phyloP scores from a whole-genome alignment of 2,113 vertebrate genomes.

The Colossoma macropomum region DNA sequence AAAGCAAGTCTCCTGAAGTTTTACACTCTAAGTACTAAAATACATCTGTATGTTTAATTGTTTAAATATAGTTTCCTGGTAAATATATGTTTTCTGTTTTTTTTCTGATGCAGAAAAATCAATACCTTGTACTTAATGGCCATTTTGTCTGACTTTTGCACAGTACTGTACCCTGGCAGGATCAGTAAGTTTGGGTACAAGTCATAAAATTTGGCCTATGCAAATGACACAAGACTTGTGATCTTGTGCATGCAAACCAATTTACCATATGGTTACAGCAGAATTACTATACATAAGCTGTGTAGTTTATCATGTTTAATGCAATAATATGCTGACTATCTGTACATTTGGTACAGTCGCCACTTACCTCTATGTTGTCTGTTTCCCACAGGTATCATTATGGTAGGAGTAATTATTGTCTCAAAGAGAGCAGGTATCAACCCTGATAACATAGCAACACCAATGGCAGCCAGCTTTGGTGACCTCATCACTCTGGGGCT shows the following conservation, averaged over 20 bases:
- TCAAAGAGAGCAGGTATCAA: conserved; percentile 88
- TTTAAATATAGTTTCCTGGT: too few species aligned
- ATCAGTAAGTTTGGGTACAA: background rate
- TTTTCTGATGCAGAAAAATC: too few species aligned
- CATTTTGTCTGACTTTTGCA: too few species aligned
- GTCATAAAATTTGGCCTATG: conserved; percentile 19
- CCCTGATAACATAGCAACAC: conserved; percentile 95
- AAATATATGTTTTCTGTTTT: too few species aligned
- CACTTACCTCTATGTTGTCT: conserved; percentile 1
- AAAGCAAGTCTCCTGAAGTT: too few species aligned
- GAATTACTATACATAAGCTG: background rate
- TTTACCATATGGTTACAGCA: conserved; percentile 8
- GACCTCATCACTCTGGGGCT: conserved; percentile 91
- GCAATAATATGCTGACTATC: background rate
- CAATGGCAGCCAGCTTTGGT: conserved; percentile 93
- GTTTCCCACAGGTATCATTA: conserved; percentile 82
- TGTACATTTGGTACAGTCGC: background rate
- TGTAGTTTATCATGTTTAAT: background rate
- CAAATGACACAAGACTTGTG: conserved; percentile 14
- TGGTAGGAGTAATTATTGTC: conserved; percentile 88
- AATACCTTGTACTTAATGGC: too few species aligned
- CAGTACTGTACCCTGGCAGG: too few species aligned
- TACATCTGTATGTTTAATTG: too few species aligned
- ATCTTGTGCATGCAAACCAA: conserved; percentile 21
- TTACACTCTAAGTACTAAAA: too few species aligned